A percentile compares a stretch with the other conserved stretches of the same genome.
Conservation (phyloP, 2,113 vertebrate genomes). For the Thinocorus orbignyianus region DNA sequence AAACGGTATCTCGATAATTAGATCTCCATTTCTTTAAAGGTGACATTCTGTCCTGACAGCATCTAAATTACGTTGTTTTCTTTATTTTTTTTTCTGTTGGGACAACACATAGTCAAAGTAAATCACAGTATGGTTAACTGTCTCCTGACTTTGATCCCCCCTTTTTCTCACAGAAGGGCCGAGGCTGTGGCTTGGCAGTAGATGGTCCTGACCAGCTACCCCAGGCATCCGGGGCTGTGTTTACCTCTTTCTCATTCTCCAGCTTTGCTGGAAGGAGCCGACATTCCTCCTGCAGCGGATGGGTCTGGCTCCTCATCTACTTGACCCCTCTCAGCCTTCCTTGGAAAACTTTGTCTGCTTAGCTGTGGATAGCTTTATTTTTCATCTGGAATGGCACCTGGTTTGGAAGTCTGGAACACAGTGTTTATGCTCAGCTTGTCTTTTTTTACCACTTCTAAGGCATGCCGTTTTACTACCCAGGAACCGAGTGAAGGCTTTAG, state of each 20-base stretch:
- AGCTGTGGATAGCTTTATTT: neutral
- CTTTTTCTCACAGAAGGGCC: neutral
- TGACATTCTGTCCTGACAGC: constrained; percentile 16
- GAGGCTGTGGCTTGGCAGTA: fast-evolving
- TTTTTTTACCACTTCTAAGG: neutral
- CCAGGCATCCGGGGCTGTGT: neutral
- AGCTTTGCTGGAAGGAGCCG: neutral
- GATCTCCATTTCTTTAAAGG: constrained; percentile 19
- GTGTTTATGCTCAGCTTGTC: neutral
- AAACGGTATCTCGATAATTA: neutral
- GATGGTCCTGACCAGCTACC: neutral
- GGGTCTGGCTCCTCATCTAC: neutral
- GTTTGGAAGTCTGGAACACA: neutral
- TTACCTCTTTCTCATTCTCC: neutral
- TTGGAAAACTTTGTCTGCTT: neutral
- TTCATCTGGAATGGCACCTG: constrained; percentile 10
- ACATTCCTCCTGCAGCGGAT: fast-evolving
- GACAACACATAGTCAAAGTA: constrained; percentile 12
- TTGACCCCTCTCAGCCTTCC: neutral
- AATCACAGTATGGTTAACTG: neutral
- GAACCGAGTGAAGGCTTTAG: neutral
- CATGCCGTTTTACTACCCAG: neutral
- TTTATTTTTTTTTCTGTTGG: neutral
- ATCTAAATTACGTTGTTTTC: neutral
- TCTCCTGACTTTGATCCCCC: neutral